These are phyloP conservation scores for Turritopsis rubra DNA, from an alignment of 30 jellyfish, hydroid and myxozoan species.

Conservation along the genomic window DNA sequence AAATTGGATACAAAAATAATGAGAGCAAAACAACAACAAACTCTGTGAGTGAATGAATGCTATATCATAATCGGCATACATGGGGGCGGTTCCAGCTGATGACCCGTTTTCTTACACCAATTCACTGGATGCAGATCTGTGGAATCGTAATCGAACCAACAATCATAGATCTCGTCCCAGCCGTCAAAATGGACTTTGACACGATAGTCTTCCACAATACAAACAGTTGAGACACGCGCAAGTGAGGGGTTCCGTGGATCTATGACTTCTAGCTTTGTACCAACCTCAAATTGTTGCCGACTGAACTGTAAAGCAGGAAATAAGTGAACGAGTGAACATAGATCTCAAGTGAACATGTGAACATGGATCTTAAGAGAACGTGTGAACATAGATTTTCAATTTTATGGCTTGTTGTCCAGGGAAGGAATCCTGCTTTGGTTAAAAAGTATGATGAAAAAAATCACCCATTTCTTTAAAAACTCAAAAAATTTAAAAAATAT, in stretches of 20 bases:
- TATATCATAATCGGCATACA: constrained; percentile 22
- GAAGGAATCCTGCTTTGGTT: too few relatives aligned
- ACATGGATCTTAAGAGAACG: too few relatives aligned
- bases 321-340: too few relatives aligned
- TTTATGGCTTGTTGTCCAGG: too few relatives aligned
- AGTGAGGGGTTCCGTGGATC: constrained; percentile 97
- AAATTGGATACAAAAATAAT: neutral
- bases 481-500: too few relatives aligned
- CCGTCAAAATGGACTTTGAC: constrained; percentile 94
- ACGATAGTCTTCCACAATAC: constrained; percentile 58
- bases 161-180: constrained; percentile 81
- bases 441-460: too few relatives aligned
- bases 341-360: too few relatives aligned
- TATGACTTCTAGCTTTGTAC: constrained; percentile 83
- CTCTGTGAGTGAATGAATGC: neutral
- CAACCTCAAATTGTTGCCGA: constrained; percentile 38
- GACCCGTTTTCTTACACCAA: constrained; percentile 94
- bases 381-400: too few relatives aligned
- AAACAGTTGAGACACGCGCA: constrained; percentile 75
- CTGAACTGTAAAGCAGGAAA: neutral
- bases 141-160: constrained; percentile 92
- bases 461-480: too few relatives aligned
- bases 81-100: constrained; percentile 87
- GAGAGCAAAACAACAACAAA: neutral
- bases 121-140: constrained; percentile 91